phyloP scores from a whole-genome alignment of 2,797 vertebrate species.

The Pterois miles region DNA sequence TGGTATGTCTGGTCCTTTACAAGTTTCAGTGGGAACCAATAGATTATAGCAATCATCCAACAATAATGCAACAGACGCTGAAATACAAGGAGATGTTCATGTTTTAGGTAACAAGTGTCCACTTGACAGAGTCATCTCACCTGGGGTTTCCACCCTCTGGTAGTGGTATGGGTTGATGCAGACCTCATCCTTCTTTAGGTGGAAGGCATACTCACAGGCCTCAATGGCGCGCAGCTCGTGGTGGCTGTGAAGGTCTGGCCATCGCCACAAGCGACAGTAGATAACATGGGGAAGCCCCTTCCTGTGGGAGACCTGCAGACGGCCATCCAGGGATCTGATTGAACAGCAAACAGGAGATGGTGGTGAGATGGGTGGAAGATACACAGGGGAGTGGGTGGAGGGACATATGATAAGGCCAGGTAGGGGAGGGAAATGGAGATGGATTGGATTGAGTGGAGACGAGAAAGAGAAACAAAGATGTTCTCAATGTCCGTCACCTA shows the following conservation, averaged over 20 bases:
- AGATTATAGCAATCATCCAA: not conserved
- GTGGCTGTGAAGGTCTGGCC: conserved; percentile 99
- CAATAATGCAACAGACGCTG: not conserved
- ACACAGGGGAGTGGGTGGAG: not conserved
- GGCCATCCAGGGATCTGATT: conserved; percentile 94
- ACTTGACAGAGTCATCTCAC: conserved; percentile 71
- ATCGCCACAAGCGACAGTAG: conserved; percentile 98
- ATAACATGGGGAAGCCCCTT: conserved; percentile 98
- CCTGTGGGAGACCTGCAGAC: conserved; percentile 96
- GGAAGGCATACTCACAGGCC: conserved; percentile 99
- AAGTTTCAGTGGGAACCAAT: not conserved
- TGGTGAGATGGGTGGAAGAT: conserved; percentile 28
- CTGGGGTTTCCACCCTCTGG: conserved; percentile 99
- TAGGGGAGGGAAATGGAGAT: conserved; percentile 33
- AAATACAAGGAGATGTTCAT: not conserved
- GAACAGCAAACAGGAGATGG: conserved; percentile 43
- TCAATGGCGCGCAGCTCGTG: conserved; percentile 99
- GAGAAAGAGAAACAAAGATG: conserved; percentile 44
- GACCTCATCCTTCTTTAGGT: conserved; percentile 99
- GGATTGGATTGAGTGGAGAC: conserved; percentile 22
- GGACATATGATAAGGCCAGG: conserved; percentile 35
- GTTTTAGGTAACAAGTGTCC: not conserved
- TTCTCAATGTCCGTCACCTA: conserved; percentile 49
- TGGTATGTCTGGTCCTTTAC: too few relatives aligned
- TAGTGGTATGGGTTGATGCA: conserved; percentile 99